Evolutionary conservation across 2,113 vertebrate species (phyloP).

Genomic region (Rhinolophus ferrumequinum): DNA sequence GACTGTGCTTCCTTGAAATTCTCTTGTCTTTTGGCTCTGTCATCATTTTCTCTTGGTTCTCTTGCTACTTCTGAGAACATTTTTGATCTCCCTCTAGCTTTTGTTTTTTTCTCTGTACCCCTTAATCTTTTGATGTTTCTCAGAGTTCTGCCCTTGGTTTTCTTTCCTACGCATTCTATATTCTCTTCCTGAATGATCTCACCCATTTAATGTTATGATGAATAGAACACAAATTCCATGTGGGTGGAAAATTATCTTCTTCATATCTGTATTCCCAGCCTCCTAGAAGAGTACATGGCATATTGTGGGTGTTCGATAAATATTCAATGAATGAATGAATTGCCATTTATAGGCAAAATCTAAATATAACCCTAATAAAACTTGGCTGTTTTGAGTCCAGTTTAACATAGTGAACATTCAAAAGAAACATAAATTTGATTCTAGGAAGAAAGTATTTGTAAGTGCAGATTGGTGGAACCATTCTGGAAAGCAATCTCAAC

Average conservation of each 20-base stretch:
- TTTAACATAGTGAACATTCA: background rate
- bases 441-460: background rate
- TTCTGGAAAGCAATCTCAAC: background rate
- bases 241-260: background rate
- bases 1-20: background rate
- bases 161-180: background rate
- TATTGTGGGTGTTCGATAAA: background rate
- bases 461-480: background rate
- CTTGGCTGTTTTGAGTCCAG: background rate
- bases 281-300: background rate
- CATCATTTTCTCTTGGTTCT: background rate
- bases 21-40: background rate
- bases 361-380: background rate
- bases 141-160: background rate
- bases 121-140: background rate
- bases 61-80: background rate
- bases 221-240: background rate
- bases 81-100: background rate
- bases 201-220: background rate
- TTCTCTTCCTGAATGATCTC: constrained; percentile 13
- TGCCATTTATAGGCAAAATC: background rate
- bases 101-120: background rate
- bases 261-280: background rate
- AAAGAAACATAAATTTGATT: background rate
- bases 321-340: background rate